Conservation (phyloP, 2,113 vertebrate species). For the Bolborhynchus lineola region DNA sequence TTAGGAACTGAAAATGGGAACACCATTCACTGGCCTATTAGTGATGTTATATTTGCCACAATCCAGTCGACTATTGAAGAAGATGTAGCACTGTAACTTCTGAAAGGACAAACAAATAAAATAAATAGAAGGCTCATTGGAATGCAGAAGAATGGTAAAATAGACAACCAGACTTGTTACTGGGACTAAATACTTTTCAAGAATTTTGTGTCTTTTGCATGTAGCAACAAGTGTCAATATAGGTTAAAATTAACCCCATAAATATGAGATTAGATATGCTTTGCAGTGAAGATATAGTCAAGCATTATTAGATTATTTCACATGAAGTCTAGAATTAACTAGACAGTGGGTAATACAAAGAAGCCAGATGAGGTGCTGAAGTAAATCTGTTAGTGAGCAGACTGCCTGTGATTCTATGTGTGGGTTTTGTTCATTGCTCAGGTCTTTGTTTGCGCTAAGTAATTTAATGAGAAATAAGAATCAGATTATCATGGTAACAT, state of each 20-base stretch:
- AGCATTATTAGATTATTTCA: not conserved
- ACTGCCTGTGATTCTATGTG: not conserved
- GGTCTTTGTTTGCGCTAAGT: not conserved
- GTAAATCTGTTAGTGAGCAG: not conserved
- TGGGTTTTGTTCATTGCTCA: not conserved
- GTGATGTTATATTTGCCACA: not conserved
- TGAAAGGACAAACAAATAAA: not conserved
- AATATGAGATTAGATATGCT: not conserved
- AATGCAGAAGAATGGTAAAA: not conserved
- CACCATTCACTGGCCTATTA: not conserved
- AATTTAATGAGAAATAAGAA: not conserved
- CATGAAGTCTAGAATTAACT: not conserved
- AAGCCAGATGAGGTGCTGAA: not conserved
- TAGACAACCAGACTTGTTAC: not conserved
- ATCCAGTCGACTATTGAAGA: not conserved
- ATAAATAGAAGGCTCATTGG: not conserved
- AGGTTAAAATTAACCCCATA: not conserved
- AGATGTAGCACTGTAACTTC: not conserved
- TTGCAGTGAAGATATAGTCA: not conserved
- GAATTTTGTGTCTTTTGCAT: not conserved
- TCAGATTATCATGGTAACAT: not conserved
- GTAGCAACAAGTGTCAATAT: not conserved
- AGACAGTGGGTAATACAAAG: not conserved
- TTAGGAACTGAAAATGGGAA: not conserved
- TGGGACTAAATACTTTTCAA: not conserved